Percentiles rank a stretch among this genome's conserved stretches.
Conservation (phyloP, 2,888 invertebrate species). For the Plebejus anna region DNA sequence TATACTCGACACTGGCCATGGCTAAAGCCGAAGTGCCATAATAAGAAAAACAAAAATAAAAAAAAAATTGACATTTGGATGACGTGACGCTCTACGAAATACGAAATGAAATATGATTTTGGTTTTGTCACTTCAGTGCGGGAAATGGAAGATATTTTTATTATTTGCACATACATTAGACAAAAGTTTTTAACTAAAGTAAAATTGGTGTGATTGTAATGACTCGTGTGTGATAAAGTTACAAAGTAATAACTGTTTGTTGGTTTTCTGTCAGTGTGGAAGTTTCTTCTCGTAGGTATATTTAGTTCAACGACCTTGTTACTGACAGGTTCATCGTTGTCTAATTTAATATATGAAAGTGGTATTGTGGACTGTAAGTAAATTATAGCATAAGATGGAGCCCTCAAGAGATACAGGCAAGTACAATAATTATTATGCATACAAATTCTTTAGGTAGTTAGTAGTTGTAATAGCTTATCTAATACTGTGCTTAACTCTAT, state of each 20-base stretch:
- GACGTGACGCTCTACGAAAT: slow-evolving; percentile 58
- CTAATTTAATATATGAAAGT: slow-evolving; percentile 74
- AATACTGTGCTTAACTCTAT: neutral
- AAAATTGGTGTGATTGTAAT: slow-evolving; percentile 32
- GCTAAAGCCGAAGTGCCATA: no score
- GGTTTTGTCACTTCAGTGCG: slow-evolving; percentile 55
- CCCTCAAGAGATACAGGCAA: slow-evolving; percentile 76
- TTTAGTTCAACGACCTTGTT: slow-evolving; percentile 81
- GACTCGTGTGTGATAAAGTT: slow-evolving; percentile 41
- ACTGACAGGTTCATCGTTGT: slow-evolving; percentile 79
- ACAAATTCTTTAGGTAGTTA: neutral
- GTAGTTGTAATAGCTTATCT: neutral
- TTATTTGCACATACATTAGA: neutral
- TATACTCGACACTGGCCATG: no score
- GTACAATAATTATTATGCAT: slow-evolving; percentile 38
- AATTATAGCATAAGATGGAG: slow-evolving; percentile 65
- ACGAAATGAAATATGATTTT: slow-evolving; percentile 41
- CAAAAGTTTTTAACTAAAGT: slow-evolving; percentile 34
- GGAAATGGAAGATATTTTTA: slow-evolving; percentile 36
- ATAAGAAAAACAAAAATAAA: no score
- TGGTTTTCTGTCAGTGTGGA: slow-evolving; percentile 48
- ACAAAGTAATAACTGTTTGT: slow-evolving; percentile 45
- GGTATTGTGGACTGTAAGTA: slow-evolving; percentile 59
- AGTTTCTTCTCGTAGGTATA: slow-evolving; percentile 68
- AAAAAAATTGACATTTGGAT: slow-evolving; percentile 37